phyloP scores from a whole-genome alignment of 2,888 invertebrate genomes.

The Andrena haemorrhoa region DNA sequence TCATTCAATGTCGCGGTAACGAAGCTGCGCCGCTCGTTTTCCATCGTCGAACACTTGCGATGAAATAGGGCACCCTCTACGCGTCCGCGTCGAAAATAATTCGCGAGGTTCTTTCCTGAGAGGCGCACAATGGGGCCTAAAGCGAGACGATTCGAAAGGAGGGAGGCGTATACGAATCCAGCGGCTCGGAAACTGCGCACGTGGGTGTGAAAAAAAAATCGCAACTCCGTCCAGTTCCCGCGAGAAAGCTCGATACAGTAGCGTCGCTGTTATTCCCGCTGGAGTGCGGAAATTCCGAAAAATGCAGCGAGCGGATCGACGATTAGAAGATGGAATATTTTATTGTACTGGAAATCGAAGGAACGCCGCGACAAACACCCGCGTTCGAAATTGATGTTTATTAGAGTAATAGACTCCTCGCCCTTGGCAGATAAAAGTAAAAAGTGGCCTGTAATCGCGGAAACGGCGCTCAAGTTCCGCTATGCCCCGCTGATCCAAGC shows the following conservation, averaged over 20 bases:
- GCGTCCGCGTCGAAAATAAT: constrained; percentile 17
- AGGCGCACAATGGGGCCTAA: neutral
- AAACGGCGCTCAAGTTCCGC: neutral
- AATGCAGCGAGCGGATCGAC: neutral
- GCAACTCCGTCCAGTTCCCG: no score
- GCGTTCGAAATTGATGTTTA: constrained; percentile 24
- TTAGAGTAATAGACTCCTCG: no score
- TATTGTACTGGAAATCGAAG: neutral
- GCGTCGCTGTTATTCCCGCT: no score
- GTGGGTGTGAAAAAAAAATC: no score
- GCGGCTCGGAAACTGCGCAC: neutral
- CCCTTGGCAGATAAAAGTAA: neutral
- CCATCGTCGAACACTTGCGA: constrained; percentile 5
- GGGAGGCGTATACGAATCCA: neutral
- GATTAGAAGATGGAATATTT: neutral
- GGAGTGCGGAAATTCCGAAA: neutral
- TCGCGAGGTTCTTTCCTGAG: constrained; percentile 8
- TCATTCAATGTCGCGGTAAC: neutral
- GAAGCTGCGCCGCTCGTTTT: neutral
- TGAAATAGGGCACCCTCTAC: constrained; percentile 3
- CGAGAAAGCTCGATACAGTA: no score
- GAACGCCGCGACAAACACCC: neutral
- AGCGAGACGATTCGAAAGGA: neutral
- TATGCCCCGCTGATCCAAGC: neutral
- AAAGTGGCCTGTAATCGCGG: constrained; percentile 40